Percentiles rank a stretch among this genome's conserved stretches.
phyloP scores from a whole-genome alignment of 2,113 vertebrate species.

The Felis catus region F.catus_Fca126_mat1.0 CM031413.1:92689001-92689500 shows the following conservation, averaged over 20 bases:
- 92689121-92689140: background rate
- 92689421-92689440: background rate
- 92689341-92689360: background rate
- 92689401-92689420: background rate
- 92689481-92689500: background rate
- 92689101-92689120: background rate
- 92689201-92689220: background rate
- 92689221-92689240: background rate
- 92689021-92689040: background rate
- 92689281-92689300: background rate
- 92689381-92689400: background rate
- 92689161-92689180: background rate
- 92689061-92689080: background rate
- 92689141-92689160: background rate
- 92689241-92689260: background rate
- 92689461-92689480: background rate
- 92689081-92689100: background rate
- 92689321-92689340: background rate
- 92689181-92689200: background rate
- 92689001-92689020: background rate
- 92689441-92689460: background rate
- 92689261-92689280: background rate
- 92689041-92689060: background rate
- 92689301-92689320: background rate
- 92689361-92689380: background rate